Conservation (phyloP, 2,113 vertebrate species). For the Irena cyanogastra region DNA sequence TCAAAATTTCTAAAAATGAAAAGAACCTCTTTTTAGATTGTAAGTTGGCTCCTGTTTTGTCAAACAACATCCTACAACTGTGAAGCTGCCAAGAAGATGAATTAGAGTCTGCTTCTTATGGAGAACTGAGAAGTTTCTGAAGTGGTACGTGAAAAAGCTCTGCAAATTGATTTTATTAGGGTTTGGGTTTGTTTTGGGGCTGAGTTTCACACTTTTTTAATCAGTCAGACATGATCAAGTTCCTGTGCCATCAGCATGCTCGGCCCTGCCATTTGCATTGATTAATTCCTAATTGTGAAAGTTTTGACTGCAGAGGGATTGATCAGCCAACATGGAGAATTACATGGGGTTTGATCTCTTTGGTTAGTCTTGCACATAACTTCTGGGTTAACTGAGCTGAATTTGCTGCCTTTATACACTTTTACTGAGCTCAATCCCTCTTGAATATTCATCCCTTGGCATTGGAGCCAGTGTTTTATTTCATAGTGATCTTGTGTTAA, state of each 20-base stretch:
- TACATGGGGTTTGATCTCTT: not conserved
- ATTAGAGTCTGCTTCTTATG: not conserved
- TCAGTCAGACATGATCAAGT: not conserved
- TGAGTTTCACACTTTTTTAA: not conserved
- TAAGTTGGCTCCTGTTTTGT: not conserved
- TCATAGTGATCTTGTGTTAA: constrained; percentile 17
- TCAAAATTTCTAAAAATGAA: constrained; percentile 7
- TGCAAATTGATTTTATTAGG: not conserved
- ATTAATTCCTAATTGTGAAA: not conserved
- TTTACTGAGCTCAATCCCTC: not conserved
- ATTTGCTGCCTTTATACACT: not conserved
- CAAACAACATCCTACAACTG: not conserved
- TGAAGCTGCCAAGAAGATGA: not conserved
- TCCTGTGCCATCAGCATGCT: not conserved
- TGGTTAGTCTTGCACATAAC: not conserved
- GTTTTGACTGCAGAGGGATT: not conserved
- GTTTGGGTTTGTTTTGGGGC: not conserved
- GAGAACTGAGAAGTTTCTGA: not conserved
- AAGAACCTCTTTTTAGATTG: not conserved
- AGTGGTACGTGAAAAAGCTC: not conserved
- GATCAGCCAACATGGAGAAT: not conserved
- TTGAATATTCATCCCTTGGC: constrained; percentile 17
- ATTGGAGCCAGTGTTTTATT: not conserved
- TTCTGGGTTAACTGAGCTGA: not conserved
- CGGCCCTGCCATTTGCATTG: not conserved